Conservation (phyloP, 2,797 vertebrate genomes). For the Enteromius fasciolatus region DNA sequence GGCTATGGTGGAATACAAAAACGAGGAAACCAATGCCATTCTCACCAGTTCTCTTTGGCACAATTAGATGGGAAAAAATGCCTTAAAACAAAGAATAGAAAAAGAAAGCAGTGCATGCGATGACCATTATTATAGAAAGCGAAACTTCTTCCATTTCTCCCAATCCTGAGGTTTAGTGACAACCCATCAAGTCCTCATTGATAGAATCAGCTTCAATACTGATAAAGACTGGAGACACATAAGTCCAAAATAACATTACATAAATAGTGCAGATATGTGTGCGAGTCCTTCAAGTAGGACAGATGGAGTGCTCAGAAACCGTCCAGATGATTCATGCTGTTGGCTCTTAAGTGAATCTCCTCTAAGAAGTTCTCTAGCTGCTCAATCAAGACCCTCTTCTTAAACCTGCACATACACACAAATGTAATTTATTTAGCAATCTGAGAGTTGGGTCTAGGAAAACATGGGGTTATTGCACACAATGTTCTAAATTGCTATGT, state of each 20-base stretch:
- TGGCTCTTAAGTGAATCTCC: conserved; percentile 91
- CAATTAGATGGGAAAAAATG: not conserved
- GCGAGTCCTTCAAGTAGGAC: conserved; percentile 12
- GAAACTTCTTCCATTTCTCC: conserved; percentile 20
- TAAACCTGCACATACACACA: conserved; percentile 82
- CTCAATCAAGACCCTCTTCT: conserved; percentile 95
- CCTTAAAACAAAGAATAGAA: not conserved
- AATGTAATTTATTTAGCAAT: not conserved
- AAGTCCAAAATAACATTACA: conserved; percentile 34
- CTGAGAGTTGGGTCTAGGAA: not conserved
- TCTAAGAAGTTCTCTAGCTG: conserved; percentile 94
- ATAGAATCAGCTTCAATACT: conserved; percentile 29
- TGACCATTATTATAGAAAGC: not conserved
- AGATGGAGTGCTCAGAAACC: conserved; percentile 47
- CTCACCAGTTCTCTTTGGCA: conserved; percentile 30
- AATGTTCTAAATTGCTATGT: too few species aligned
- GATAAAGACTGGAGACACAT: conserved; percentile 27
- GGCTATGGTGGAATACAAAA: not conserved
- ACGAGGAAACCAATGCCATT: not conserved
- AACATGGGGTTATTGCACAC: not conserved
- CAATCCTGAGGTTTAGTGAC: conserved; percentile 50
- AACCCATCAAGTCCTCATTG: not conserved
- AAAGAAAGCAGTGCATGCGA: not conserved
- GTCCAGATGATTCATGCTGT: conserved; percentile 88
- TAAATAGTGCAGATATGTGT: conserved; percentile 47